Percentiles rank a stretch among this genome's conserved stretches.
Conservation (phyloP, 2,797 vertebrate genomes). For the Cephalopachus bancanus region DNA sequence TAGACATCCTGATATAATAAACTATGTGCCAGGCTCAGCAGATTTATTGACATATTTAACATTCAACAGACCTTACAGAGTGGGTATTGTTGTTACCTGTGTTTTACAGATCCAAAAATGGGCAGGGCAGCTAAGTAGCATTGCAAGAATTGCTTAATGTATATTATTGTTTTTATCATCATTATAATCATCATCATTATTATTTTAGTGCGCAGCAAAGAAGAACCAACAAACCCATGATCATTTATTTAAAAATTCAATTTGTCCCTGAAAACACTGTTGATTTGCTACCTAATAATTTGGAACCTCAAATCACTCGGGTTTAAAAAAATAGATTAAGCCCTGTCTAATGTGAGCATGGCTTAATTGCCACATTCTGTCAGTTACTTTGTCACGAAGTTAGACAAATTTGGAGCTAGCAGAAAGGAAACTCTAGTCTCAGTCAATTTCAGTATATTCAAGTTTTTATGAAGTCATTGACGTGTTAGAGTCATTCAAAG, state of each 20-base stretch:
- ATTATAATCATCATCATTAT: neutral
- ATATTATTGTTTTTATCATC: neutral
- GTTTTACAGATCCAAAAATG: neutral
- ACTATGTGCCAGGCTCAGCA: neutral
- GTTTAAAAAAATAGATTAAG: neutral
- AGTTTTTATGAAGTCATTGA: slow-evolving; percentile 13
- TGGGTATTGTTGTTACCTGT: neutral
- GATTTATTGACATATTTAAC: neutral
- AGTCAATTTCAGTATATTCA: neutral
- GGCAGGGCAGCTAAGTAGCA: neutral
- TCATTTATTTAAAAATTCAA: neutral
- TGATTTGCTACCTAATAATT: slow-evolving; percentile 39
- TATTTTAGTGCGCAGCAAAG: neutral
- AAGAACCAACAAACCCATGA: neutral
- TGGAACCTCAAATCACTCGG: slow-evolving; percentile 10
- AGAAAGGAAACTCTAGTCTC: neutral
- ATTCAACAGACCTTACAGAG: neutral
- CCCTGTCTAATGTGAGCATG: neutral
- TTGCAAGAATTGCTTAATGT: neutral
- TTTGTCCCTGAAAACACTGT: slow-evolving; percentile 5
- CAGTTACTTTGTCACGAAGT: slow-evolving; percentile 38
- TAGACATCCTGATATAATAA: neutral
- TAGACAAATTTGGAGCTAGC: neutral
- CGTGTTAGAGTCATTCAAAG: neutral
- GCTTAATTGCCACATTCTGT: slow-evolving; percentile 57